Conservation (phyloP, 2,888 invertebrate species). For the Pandemis heparana region DNA sequence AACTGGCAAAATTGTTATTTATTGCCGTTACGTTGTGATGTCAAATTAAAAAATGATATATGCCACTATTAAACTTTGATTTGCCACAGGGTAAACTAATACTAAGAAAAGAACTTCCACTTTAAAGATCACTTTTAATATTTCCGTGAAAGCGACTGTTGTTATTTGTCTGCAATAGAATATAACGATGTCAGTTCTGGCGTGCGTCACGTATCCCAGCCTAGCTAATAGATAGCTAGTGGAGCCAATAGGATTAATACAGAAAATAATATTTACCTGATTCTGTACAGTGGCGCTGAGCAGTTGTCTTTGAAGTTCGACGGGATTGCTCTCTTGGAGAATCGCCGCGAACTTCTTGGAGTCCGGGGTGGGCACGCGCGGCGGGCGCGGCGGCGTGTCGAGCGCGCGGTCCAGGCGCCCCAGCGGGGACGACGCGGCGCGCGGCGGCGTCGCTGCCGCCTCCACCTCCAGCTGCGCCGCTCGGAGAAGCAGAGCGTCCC, state of each 20-base stretch:
- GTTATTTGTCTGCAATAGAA: not conserved
- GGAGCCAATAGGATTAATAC: not conserved
- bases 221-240: too few species aligned
- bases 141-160: not conserved
- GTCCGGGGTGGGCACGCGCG: conserved; percentile 88
- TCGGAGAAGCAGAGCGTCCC: conserved; percentile 90
- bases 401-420: conserved; percentile 90
- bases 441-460: conserved; percentile 81
- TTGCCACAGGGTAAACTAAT: not conserved
- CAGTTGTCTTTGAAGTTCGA: conserved; percentile 94
- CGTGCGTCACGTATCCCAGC: too few species aligned
- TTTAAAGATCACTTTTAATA: not conserved
- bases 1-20: not conserved
- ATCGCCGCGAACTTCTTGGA: conserved; percentile 93
- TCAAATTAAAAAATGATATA: not conserved
- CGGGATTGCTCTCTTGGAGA: conserved; percentile 91
- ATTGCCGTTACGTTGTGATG: not conserved
- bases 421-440: conserved; percentile 77
- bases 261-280: conserved; percentile 85
- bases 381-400: conserved; percentile 87
- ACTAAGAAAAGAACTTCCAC: not conserved
- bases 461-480: conserved; percentile 92
- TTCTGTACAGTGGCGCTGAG: conserved; percentile 93
- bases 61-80: not conserved
- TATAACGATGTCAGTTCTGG: too few species aligned